phyloP scores from a whole-genome alignment of 2,797 vertebrate species.

The Paedocypris micromegethes region DNA sequence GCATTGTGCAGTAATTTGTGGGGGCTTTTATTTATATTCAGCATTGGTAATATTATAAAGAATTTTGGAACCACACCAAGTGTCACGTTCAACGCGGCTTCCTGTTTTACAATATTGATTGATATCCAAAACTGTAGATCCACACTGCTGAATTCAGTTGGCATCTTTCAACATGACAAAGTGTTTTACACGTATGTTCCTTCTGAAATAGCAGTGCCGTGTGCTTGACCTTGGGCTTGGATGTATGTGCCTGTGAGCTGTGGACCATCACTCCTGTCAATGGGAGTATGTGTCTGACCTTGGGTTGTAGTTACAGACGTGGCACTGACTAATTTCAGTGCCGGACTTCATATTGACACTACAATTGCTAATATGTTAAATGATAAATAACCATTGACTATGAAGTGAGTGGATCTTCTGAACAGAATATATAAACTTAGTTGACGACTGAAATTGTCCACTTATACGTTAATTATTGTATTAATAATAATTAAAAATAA shows the following conservation, averaged over 20 bases:
- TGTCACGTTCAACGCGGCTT: neutral
- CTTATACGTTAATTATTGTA: neutral
- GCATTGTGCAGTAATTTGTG: too few species aligned
- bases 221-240: slow-evolving; percentile 71
- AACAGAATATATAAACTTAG: slow-evolving; percentile 30
- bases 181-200: slow-evolving; percentile 72
- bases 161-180: slow-evolving; percentile 59
- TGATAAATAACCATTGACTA: slow-evolving; percentile 71
- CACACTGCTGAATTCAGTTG: slow-evolving; percentile 55
- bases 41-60: too few species aligned
- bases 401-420: slow-evolving; percentile 45
- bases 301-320: slow-evolving; percentile 66
- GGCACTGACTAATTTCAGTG: slow-evolving; percentile 76
- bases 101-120: slow-evolving; percentile 54
- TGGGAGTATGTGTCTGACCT: slow-evolving; percentile 62
- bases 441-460: slow-evolving; percentile 25
- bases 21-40: too few species aligned
- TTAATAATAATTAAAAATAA: too few species aligned
- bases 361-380: slow-evolving; percentile 74
- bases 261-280: slow-evolving; percentile 71
- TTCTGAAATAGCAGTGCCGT: slow-evolving; percentile 68
- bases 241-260: slow-evolving; percentile 59
- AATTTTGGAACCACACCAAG: neutral
- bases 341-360: slow-evolving; percentile 71
- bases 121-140: slow-evolving; percentile 50